A percentile compares a stretch with the other conserved stretches of the same genome.
Conservation (phyloP, 2,888 invertebrate species). For the Melipona bicolor region DNA sequence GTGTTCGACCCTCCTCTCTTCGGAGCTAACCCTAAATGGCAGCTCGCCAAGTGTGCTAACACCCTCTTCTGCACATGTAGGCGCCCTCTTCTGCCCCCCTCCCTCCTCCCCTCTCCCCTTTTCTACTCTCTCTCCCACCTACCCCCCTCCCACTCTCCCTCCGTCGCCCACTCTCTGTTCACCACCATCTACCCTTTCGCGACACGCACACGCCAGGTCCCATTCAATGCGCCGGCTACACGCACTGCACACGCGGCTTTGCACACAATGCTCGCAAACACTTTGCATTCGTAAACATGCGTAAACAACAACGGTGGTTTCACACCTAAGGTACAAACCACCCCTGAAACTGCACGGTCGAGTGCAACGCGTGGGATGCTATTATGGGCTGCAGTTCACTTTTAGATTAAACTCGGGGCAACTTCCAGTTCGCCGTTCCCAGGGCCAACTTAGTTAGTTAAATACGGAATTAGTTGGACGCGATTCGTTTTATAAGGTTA, state of each 20-base stretch:
- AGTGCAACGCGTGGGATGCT: slow-evolving; percentile 4
- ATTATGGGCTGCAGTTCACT: slow-evolving; percentile 10
- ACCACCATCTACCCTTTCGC: slow-evolving; percentile 60
- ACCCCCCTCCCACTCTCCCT: slow-evolving; percentile 9
- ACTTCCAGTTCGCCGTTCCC: background rate
- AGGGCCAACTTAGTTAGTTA: background rate
- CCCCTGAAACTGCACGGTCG: slow-evolving; percentile 55
- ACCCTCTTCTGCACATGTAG: slow-evolving; percentile 75
- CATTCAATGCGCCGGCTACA: slow-evolving; percentile 77
- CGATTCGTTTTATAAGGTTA: background rate
- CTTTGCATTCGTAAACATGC: slow-evolving; percentile 83
- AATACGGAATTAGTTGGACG: background rate
- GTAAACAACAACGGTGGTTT: slow-evolving; percentile 82
- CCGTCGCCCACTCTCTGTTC: background rate
- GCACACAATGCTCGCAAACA: slow-evolving; percentile 83
- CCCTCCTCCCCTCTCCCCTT: slow-evolving; percentile 48
- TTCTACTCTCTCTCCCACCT: slow-evolving; percentile 33
- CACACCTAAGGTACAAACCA: slow-evolving; percentile 78
- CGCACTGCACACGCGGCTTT: slow-evolving; percentile 72
- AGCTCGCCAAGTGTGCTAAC: slow-evolving; percentile 82
- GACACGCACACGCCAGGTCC: slow-evolving; percentile 76
- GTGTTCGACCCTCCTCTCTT: slow-evolving; percentile 69
- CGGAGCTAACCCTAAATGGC: slow-evolving; percentile 79
- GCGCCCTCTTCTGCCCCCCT: slow-evolving; percentile 55
- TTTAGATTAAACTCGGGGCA: slow-evolving; percentile 12